Base-by-base conservation (phyloP, 2,888 invertebrate genomes). In the Eustalomyia histrio region DNA sequence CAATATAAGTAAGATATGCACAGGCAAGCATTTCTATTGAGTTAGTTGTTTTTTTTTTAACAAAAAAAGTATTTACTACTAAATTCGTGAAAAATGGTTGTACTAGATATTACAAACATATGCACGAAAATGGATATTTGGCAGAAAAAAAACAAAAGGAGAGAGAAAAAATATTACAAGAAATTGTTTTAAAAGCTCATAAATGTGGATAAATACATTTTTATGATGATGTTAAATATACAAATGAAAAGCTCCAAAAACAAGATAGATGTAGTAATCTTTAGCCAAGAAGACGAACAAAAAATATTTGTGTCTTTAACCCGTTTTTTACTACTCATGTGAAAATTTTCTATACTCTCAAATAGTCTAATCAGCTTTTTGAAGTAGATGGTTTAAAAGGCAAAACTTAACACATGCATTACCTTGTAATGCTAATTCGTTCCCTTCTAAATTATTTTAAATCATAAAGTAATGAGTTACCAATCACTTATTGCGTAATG, bases 1-100 rank as follows among this genome's bases (percentile, higher is more conserved):
- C 64, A 57, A 52, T 64, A 29, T 71, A 71, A 18, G 57, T 76
- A 39, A 64, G 55, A 69, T 76, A 76, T 76, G 68, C 68, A 63
- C 10, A 69, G 55, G 57, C 63, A 61, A 76, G 76, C 76, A 63
- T 4, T 74, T 17, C 35, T 14, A 43, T 5, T 43, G 33, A 29
- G 6, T 6, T 3, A 21, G 17, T 14, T 29, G 33, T 33, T 29
- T 73, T 64, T 33, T 29, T 73, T 64, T 8, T 14, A 16, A 47
- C 17, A 33, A 64, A 64, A 33, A 55, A 57, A 18, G 21, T 67
- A 55, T 67, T 67, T 67, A 55, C 18, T 67, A 16, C 53, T 67
- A 39, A 67, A 65, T 65, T 52, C 52, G 18, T 35, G 53, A 52
- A 53, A 33, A 52, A 55, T 47, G 43, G 6, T 2, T 53, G 4